phyloP scores from a whole-genome alignment of 2,113 vertebrate species.

The Bujurquina vittata region DNA sequence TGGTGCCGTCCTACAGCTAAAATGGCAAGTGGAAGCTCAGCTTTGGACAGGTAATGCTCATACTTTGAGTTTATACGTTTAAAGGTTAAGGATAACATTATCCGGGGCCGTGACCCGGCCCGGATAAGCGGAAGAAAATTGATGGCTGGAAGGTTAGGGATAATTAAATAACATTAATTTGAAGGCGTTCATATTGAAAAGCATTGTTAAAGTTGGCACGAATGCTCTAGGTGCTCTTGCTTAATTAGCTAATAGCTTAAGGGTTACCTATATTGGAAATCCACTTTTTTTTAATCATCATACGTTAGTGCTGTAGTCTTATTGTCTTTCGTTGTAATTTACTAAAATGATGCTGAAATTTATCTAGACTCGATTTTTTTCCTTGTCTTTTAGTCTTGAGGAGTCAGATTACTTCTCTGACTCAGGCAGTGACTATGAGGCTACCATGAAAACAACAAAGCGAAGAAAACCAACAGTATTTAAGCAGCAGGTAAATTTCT shows the following conservation, averaged over 20 bases:
- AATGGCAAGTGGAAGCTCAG: conserved; percentile 34
- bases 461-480: conserved; percentile 36
- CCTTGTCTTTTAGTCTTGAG: conserved; percentile 46
- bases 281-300: background rate
- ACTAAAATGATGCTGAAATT: background rate
- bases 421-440: conserved; percentile 81
- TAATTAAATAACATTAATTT: background rate
- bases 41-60: conserved; percentile 61
- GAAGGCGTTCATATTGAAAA: background rate
- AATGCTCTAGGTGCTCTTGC: background rate
- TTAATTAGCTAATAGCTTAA: background rate
- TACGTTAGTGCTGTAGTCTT: background rate
- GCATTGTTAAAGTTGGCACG: background rate
- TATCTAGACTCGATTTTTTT: background rate
- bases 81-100: background rate
- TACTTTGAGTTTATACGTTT: background rate
- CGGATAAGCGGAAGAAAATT: too few species aligned
- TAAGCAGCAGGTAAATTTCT: conserved; percentile 22
- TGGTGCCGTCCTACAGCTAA: background rate
- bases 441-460: conserved; percentile 58
- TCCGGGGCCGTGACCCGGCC: too few species aligned
- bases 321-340: background rate
- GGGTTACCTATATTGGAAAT: background rate
- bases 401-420: conserved; percentile 62
- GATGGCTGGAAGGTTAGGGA: too few species aligned